phyloP scores from a whole-genome alignment of 2,888 invertebrate genomes.

The Habroteleia sp. region DNA sequence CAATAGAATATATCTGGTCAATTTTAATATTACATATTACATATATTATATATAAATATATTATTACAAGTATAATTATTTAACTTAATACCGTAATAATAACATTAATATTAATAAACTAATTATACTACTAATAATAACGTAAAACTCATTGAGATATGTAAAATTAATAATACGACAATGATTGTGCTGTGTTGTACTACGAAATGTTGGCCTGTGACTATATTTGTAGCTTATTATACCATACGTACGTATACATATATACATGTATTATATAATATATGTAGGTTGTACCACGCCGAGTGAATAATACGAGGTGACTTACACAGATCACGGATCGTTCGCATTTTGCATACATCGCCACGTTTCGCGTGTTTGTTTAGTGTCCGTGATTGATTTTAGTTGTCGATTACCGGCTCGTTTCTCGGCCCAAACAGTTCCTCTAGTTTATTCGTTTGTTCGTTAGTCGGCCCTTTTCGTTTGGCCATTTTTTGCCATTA shows the following conservation, averaged over 20 bases:
- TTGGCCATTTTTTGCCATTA: constrained; percentile 21
- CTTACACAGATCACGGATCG: constrained; percentile 39
- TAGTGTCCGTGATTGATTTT: constrained; percentile 23
- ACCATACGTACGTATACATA: constrained; percentile 72
- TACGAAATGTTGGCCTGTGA: constrained; percentile 81
- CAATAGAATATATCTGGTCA: constrained; percentile 85
- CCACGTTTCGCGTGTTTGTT: constrained; percentile 23
- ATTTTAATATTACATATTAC: constrained; percentile 82
- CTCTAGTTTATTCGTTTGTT: constrained; percentile 25
- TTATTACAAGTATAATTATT: constrained; percentile 77
- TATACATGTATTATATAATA: constrained; percentile 73
- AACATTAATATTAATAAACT: constrained; percentile 67
- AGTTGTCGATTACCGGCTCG: constrained; percentile 3
- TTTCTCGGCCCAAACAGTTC: constrained; percentile 22
- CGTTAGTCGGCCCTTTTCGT: constrained; percentile 18
- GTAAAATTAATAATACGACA: constrained; percentile 78
- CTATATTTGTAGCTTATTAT: constrained; percentile 78
- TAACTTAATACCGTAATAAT: constrained; percentile 75
- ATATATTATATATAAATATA: constrained; percentile 70
- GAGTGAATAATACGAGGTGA: constrained; percentile 57
- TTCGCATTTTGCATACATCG: constrained; percentile 36
- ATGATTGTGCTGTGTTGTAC: constrained; percentile 81
- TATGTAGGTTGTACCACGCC: constrained; percentile 76
- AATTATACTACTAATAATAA: constrained; percentile 65
- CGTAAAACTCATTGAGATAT: constrained; percentile 62